These are phyloP conservation scores for Agonopterix alstromeriana DNA, from an alignment of 2,888 invertebrate genomes.

Conservation along the genomic window DNA sequence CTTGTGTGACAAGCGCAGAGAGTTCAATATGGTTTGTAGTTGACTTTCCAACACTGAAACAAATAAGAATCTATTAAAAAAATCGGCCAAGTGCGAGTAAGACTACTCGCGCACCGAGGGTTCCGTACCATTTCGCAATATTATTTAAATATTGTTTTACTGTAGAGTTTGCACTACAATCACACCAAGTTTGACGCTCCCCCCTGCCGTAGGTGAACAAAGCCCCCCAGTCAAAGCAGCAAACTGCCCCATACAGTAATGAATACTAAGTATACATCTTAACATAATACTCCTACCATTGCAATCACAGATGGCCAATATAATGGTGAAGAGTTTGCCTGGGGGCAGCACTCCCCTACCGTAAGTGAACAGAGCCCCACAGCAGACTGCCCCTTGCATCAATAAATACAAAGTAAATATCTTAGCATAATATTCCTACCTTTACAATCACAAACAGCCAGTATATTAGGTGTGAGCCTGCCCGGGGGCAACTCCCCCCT, in stretches of 20 bases:
- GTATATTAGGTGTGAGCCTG: constrained; percentile 34
- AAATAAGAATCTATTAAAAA: background rate
- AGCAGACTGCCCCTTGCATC: constrained; percentile 12
- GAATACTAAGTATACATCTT: constrained; percentile 11
- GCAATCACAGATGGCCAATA: constrained; percentile 29
- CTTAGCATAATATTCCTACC: constrained; percentile 14
- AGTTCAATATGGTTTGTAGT: constrained; percentile 23
- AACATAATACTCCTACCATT: constrained; percentile 15
- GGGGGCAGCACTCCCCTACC: constrained; percentile 38
- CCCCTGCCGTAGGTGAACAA: constrained; percentile 31
- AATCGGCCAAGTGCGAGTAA: no score
- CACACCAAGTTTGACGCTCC: no score
- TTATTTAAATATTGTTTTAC: no score
- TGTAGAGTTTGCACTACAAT: no score
- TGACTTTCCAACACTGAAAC: constrained; percentile 37
- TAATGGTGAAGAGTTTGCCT: constrained; percentile 37
- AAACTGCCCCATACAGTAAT: constrained; percentile 24
- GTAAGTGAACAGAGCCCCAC: constrained; percentile 32
- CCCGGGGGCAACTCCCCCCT: constrained; percentile 39
- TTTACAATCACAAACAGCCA: constrained; percentile 24
- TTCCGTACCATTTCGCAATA: no score
- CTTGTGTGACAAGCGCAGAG: constrained; percentile 18
- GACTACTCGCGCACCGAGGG: no score
- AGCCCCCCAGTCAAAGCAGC: constrained; percentile 43
- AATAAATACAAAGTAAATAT: no score